Percentiles rank a stretch among this genome's conserved stretches.
These are phyloP conservation scores for Lamellibrachia satsuma DNA, from an alignment of 2,888 invertebrate genomes.

Conservation along the genomic window DNA sequence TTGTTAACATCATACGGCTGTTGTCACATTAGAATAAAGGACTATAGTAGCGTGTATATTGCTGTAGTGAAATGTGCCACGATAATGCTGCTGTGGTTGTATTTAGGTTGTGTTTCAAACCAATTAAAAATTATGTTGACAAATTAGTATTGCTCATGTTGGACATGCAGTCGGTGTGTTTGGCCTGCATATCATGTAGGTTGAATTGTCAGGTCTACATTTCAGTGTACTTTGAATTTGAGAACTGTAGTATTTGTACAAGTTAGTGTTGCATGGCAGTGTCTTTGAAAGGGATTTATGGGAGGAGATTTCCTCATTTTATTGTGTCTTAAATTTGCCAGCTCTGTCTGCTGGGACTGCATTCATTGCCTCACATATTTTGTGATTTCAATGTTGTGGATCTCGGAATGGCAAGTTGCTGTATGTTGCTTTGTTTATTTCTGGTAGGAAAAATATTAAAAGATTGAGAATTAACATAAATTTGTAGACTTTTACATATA, in stretches of 20 bases:
- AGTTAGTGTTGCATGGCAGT: neutral
- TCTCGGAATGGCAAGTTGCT: neutral
- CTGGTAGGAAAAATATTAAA: neutral
- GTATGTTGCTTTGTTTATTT: neutral
- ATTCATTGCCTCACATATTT: neutral
- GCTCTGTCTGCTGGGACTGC: neutral
- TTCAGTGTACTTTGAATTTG: neutral
- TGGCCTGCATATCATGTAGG: neutral
- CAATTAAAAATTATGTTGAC: neutral
- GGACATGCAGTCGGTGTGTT: neutral
- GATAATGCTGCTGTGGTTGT: neutral
- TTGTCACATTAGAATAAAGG: neutral
- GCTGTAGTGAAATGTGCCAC: conserved; percentile 17
- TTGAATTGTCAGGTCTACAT: neutral
- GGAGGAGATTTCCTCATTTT: neutral
- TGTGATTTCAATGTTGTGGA: neutral
- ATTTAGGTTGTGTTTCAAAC: neutral
- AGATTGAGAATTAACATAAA: neutral
- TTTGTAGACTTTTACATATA: neutral
- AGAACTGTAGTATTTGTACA: neutral
- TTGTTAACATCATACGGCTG: neutral
- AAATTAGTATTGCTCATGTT: neutral
- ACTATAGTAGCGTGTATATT: neutral
- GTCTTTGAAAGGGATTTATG: conserved; percentile 7
- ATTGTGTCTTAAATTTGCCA: neutral